phyloP scores from a whole-genome alignment of 2,113 vertebrate genomes.

The Oryzias javanicus region DNA sequence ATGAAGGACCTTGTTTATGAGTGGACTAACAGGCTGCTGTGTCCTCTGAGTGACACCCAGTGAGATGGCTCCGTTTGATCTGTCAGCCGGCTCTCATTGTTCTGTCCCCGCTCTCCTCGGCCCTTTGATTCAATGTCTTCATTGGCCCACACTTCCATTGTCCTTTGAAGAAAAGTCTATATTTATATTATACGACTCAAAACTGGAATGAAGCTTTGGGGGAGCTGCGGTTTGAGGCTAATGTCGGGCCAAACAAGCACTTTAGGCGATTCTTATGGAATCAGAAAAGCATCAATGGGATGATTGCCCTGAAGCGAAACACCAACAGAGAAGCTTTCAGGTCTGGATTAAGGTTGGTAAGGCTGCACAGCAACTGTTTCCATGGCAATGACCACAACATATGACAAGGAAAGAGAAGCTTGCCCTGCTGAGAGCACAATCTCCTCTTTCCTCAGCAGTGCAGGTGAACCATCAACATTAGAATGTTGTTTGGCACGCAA shows the following conservation, averaged over 20 bases:
- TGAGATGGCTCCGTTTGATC: slow-evolving; percentile 59
- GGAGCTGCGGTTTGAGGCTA: background rate
- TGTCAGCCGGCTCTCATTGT: slow-evolving; percentile 62
- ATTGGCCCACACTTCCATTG: slow-evolving; percentile 59
- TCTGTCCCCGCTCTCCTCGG: slow-evolving; percentile 16
- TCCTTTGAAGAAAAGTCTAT: slow-evolving; percentile 45
- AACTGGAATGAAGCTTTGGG: slow-evolving; percentile 22
- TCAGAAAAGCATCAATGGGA: slow-evolving; percentile 43
- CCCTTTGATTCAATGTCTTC: slow-evolving; percentile 44
- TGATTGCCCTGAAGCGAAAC: slow-evolving; percentile 27
- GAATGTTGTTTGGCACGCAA: background rate
- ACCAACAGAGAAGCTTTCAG: slow-evolving; percentile 43
- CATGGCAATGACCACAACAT: slow-evolving; percentile 52
- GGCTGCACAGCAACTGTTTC: slow-evolving; percentile 51
- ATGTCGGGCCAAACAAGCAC: slow-evolving; percentile 5
- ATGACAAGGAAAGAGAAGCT: slow-evolving; percentile 33
- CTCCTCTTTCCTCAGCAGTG: slow-evolving; percentile 7
- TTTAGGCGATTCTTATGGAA: slow-evolving; percentile 14
- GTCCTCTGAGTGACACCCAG: slow-evolving; percentile 48
- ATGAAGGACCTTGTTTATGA: slow-evolving; percentile 63
- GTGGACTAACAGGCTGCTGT: slow-evolving; percentile 52
- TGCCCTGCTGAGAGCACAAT: background rate
- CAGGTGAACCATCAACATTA: slow-evolving; percentile 20
- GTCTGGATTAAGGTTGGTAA: slow-evolving; percentile 37
- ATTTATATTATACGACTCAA: slow-evolving; percentile 33